Conservation (phyloP, 2,113 vertebrate species). For the Paraplagusia blochii region DNA sequence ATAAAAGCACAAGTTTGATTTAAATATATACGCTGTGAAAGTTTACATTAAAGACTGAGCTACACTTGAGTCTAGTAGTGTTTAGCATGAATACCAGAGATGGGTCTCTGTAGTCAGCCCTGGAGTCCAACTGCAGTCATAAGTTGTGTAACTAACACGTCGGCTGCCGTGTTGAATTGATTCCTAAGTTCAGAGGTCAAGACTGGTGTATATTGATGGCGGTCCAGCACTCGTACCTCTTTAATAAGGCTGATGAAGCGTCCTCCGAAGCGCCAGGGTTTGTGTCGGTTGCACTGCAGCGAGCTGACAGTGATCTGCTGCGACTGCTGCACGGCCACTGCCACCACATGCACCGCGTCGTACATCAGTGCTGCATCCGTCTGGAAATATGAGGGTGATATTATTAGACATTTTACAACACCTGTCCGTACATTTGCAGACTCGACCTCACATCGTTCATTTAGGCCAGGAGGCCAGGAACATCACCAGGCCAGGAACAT, state of each 20-base stretch:
- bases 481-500: constrained; percentile 27
- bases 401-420: constrained; percentile 33
- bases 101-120: too few species aligned
- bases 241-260: constrained; percentile 96
- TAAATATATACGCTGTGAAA: constrained; percentile 66
- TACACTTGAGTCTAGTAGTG: too few species aligned
- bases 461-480: constrained; percentile 19
- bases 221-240: constrained; percentile 78
- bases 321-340: constrained; percentile 95
- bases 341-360: constrained; percentile 94
- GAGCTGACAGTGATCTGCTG: constrained; percentile 98
- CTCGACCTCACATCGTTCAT: not conserved
- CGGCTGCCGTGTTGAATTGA: not conserved
- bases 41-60: constrained; percentile 36
- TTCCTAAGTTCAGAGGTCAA: constrained; percentile 29
- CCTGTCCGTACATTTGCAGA: constrained; percentile 23
- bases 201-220: not conserved
- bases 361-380: constrained; percentile 97
- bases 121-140: constrained; percentile 1
- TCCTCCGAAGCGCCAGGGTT: constrained; percentile 94
- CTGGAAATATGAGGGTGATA: constrained; percentile 69
- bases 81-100: too few species aligned
- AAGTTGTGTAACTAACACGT: not conserved
- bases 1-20: constrained; percentile 63
- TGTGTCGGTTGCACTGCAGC: constrained; percentile 95